These are phyloP conservation scores for Acestrorhynchus altus DNA, from an alignment of 2,797 vertebrate species.

Conservation along the genomic window DNA sequence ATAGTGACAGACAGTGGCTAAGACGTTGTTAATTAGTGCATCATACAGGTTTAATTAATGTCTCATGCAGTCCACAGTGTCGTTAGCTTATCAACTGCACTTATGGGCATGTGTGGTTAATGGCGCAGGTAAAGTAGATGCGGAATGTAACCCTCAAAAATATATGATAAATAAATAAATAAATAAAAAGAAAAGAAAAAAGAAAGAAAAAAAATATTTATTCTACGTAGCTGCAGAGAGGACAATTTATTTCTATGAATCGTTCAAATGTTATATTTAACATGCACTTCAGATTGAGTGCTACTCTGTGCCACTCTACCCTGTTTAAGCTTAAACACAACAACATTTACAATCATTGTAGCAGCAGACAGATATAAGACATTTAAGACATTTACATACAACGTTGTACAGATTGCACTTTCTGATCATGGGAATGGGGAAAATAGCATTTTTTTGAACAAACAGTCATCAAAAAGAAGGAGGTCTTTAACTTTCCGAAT, in stretches of 20 bases:
- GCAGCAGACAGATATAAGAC: conserved; percentile 45
- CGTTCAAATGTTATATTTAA: background rate
- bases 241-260: background rate
- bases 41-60: conserved; percentile 79
- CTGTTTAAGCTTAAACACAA: conserved; percentile 23
- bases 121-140: conserved; percentile 31
- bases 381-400: conserved; percentile 47
- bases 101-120: conserved; percentile 35
- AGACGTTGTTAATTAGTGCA: conserved; percentile 72
- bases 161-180: background rate
- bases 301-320: conserved; percentile 19
- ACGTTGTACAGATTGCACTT: conserved; percentile 40
- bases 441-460: background rate
- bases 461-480: background rate
- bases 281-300: background rate
- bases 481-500: conserved; percentile 5
- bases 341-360: conserved; percentile 28
- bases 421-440: conserved; percentile 30
- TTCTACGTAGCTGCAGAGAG: conserved; percentile 9
- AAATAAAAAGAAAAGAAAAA: background rate
- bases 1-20: conserved; percentile 68
- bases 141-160: conserved; percentile 10
- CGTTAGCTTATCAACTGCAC: conserved; percentile 42
- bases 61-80: conserved; percentile 70
- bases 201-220: background rate